phyloP scores from a whole-genome alignment of 2,113 vertebrate genomes.

The Cyprinodon tularosa region DNA sequence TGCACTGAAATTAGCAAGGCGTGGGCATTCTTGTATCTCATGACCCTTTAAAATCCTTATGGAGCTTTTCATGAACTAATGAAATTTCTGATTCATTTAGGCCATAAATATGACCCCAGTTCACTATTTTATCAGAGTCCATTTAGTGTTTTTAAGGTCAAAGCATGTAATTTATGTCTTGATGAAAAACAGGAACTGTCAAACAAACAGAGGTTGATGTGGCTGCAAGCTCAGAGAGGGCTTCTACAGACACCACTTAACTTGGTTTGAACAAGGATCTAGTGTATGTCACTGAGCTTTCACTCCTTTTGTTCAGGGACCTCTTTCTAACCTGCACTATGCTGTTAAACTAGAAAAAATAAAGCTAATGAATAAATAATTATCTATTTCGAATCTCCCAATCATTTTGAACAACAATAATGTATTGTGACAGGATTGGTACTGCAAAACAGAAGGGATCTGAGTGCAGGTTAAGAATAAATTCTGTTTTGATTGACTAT shows the following conservation, averaged over 20 bases:
- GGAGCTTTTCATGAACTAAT: conserved; percentile 36
- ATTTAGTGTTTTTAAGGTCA: conserved; percentile 64
- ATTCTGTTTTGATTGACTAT: conserved; percentile 33
- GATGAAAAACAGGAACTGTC: conserved; percentile 50
- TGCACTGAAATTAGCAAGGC: conserved; percentile 39
- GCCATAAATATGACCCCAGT: conserved; percentile 44
- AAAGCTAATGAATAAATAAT: conserved; percentile 38
- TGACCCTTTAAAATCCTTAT: conserved; percentile 11
- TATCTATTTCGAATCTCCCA: conserved; percentile 36
- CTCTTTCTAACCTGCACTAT: conserved; percentile 37
- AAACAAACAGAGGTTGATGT: conserved; percentile 11
- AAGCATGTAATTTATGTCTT: conserved; percentile 53
- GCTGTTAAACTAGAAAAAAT: conserved; percentile 27
- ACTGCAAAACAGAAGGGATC: conserved; percentile 29
- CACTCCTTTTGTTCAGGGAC: conserved; percentile 56
- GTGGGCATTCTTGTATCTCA: conserved; percentile 16
- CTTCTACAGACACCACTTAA: conserved; percentile 49
- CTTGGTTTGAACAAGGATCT: conserved; percentile 34
- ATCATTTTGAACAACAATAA: conserved; percentile 34
- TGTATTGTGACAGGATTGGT: conserved; percentile 22
- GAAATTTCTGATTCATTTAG: conserved; percentile 59
- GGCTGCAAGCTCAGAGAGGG: conserved; percentile 13
- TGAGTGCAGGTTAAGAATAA: not conserved
- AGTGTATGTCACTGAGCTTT: conserved; percentile 23
- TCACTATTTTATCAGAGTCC: conserved; percentile 48